Percentiles rank a stretch among this genome's conserved stretches.
Evolutionary conservation across 2,888 invertebrate species (phyloP).

Genomic region (Apotomis turbidana): DNA sequence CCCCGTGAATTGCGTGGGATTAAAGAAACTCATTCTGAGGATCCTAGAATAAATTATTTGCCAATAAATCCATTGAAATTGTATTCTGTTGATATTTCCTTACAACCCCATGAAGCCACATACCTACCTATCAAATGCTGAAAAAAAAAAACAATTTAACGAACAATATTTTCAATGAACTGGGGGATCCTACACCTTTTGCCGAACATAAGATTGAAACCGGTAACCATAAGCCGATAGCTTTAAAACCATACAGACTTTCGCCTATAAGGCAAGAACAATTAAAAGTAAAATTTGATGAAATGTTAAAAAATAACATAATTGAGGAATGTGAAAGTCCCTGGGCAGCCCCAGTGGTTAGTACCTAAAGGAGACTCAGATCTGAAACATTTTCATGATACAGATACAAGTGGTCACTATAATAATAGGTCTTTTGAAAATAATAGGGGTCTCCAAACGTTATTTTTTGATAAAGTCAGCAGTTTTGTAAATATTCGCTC

Average conservation of each 20-base stretch:
- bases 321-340: conserved; percentile 56
- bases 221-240: conserved; percentile 44
- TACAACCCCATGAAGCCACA: conserved; percentile 13
- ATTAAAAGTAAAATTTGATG: background rate
- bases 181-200: conserved; percentile 33
- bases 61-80: conserved; percentile 12
- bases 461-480: too few relatives aligned
- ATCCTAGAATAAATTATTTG: background rate
- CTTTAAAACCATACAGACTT: conserved; percentile 49
- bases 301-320: conserved; percentile 43
- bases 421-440: too few relatives aligned
- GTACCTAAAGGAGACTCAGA: background rate
- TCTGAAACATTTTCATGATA: too few relatives aligned
- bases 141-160: background rate
- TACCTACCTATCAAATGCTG: background rate
- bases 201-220: conserved; percentile 50
- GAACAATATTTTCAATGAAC: conserved; percentile 25
- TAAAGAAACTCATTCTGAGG: background rate
- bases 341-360: conserved; percentile 35
- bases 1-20: background rate
- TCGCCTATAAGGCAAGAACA: conserved; percentile 1
- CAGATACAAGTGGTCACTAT: too few relatives aligned
- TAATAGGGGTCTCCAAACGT: too few relatives aligned
- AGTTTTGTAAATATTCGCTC: too few relatives aligned
- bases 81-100: conserved; percentile 24